A percentile compares a stretch with the other conserved stretches of the same genome.
Conservation (phyloP, 1,140 invertebrate genomes). For the Coelopa frigida region DNA sequence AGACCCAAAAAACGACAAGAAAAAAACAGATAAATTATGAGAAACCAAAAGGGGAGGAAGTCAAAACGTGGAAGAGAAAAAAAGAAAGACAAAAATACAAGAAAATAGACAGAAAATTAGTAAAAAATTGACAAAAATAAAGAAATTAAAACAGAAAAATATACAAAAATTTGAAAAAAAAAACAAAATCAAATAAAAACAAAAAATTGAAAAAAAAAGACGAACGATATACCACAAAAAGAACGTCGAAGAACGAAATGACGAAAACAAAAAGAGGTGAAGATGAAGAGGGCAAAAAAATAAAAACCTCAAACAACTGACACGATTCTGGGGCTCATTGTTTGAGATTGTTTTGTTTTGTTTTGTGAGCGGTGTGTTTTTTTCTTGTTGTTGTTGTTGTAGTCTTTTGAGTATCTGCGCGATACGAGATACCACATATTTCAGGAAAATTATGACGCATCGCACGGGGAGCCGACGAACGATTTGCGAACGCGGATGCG, state of each 20-base stretch:
- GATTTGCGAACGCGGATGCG: too few relatives aligned
- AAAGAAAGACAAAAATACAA: too few relatives aligned
- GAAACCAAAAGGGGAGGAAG: too few relatives aligned
- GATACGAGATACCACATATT: conserved; percentile 11
- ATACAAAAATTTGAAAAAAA: background rate
- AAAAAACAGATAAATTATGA: too few relatives aligned
- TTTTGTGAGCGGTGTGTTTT: background rate
- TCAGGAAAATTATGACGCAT: conserved; percentile 17
- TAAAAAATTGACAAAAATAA: too few relatives aligned
- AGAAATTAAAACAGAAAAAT: conserved; percentile 5
- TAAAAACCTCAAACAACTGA: conserved; percentile 8
- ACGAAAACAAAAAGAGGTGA: background rate
- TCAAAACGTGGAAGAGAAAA: too few relatives aligned
- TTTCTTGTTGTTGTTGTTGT: background rate
- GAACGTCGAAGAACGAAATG: too few relatives aligned
- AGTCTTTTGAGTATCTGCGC: conserved; percentile 8
- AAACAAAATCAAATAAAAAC: conserved; percentile 4
- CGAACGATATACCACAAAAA: too few relatives aligned
- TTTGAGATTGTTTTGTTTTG: background rate
- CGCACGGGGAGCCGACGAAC: too few relatives aligned
- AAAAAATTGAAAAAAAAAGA: background rate
- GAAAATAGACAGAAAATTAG: too few relatives aligned
- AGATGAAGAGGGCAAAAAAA: conserved; percentile 5
- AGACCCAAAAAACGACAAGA: too few relatives aligned
- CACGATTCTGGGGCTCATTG: conserved; percentile 9